Percentiles rank a stretch among this genome's conserved stretches.
phyloP scores from a whole-genome alignment of 53 echinoderm and acorn worm species.

The Arbacia lixula region DNA sequence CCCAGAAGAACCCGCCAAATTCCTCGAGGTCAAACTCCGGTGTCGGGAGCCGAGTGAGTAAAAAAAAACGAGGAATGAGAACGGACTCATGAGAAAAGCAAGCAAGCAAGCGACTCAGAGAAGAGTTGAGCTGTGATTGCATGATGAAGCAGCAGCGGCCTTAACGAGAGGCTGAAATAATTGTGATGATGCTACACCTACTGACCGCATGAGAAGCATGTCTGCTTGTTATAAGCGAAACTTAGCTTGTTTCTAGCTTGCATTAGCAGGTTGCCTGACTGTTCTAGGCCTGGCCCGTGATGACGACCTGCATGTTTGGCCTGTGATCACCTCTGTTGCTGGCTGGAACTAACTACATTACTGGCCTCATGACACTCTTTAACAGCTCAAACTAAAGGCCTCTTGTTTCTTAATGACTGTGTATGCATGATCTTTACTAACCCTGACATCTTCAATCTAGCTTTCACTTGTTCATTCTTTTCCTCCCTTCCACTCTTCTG shows the following conservation, averaged over 20 bases:
- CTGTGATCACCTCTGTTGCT: conserved; percentile 3
- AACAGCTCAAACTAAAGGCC: conserved; percentile 30
- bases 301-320: no score
- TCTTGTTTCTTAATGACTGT: conserved; percentile 15
- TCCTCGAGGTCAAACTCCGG: conserved; percentile 73
- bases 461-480: no score
- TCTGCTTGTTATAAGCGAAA: no score
- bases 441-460: not conserved
- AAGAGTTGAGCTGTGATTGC: no score
- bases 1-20: conserved; percentile 71
- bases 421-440: conserved; percentile 22
- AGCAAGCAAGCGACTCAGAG: no score
- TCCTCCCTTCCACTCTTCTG: not conserved
- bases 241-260: no score
- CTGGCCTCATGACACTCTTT: conserved; percentile 6
- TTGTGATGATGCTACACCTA: not conserved
- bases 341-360: conserved; percentile 32
- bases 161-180: no score
- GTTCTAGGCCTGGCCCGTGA: no score
- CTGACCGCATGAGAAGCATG: conserved; percentile 16
- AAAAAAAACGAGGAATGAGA: conserved; percentile 20
- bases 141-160: conserved; percentile 15
- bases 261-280: no score
- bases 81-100: no score
- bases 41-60: conserved; percentile 45